These are phyloP conservation scores for Drosophila mauritiana DNA, from an alignment of 1,140 invertebrate genomes.

Conservation along the genomic window DNA sequence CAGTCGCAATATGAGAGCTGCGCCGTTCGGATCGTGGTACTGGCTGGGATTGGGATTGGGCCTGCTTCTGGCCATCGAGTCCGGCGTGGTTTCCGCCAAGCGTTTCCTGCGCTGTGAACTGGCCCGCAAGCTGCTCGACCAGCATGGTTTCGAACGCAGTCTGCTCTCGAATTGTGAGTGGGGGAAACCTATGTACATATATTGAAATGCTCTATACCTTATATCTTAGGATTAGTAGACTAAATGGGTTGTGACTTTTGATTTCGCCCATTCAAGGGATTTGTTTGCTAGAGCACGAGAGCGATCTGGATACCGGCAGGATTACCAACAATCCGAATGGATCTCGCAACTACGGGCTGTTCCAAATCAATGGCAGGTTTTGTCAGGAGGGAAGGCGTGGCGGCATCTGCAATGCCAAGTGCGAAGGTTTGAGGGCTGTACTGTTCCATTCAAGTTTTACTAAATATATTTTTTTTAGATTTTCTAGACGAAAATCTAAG, in stretches of 20 bases:
- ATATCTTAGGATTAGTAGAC: no score
- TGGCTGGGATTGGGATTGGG: conserved; percentile 30
- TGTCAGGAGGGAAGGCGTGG: conserved; percentile 58
- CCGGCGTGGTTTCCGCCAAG: conserved; percentile 37
- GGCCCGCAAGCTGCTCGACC: conserved; percentile 59
- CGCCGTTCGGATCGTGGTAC: conserved; percentile 30
- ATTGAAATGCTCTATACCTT: background rate
- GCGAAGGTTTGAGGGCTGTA: conserved; percentile 47
- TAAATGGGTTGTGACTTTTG: background rate
- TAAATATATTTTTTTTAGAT: conserved; percentile 76
- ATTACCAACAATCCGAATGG: conserved; percentile 87
- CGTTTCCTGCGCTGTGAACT: conserved; percentile 59
- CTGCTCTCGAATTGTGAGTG: conserved; percentile 59
- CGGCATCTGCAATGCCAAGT: conserved; percentile 67
- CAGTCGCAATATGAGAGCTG: conserved; percentile 62
- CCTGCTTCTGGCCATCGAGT: conserved; percentile 9
- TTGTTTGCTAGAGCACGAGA: conserved; percentile 89
- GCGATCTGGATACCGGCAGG: conserved; percentile 87
- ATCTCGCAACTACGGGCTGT: conserved; percentile 88
- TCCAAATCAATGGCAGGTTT: conserved; percentile 85
- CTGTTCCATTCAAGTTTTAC: background rate
- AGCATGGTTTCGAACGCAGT: conserved; percentile 60
- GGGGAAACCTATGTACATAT: background rate
- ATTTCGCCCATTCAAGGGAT: conserved; percentile 86
- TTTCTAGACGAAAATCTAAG: conserved; percentile 88